phyloP scores from a whole-genome alignment of 2,113 vertebrate species.

The Malurus melanocephalus region DNA sequence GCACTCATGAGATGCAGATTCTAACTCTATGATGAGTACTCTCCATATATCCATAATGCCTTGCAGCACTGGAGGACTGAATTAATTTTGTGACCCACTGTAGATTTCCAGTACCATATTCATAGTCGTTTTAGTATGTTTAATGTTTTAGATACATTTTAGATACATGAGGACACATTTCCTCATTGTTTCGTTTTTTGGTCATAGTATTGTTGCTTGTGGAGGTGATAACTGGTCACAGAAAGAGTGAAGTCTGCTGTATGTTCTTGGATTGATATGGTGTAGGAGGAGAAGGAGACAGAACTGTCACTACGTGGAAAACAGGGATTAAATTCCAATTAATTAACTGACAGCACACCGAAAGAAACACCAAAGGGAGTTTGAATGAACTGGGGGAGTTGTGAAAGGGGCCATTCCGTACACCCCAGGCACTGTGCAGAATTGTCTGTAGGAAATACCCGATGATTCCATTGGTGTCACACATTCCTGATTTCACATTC shows the following conservation, averaged over 20 bases:
- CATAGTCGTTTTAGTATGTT: neutral
- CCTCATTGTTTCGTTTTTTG: neutral
- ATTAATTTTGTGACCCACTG: neutral
- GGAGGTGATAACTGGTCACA: neutral
- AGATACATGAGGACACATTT: neutral
- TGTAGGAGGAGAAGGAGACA: neutral
- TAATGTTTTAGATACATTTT: neutral
- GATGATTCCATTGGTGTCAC: neutral
- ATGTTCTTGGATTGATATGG: accelerated
- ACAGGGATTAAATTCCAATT: neutral
- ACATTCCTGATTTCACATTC: neutral
- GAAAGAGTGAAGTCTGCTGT: neutral
- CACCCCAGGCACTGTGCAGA: neutral
- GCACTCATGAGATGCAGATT: neutral
- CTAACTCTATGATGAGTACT: neutral
- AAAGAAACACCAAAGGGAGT: neutral
- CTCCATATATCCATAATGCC: neutral
- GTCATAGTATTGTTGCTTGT: neutral
- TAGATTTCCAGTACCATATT: neutral
- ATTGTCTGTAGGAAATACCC: neutral
- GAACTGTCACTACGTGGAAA: neutral
- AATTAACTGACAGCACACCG: neutral
- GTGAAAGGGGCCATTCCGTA: neutral
- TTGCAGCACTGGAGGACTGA: neutral
- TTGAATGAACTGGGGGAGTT: neutral